phyloP scores from a whole-genome alignment of 2,888 invertebrate species.

The Biston betularia region DNA sequence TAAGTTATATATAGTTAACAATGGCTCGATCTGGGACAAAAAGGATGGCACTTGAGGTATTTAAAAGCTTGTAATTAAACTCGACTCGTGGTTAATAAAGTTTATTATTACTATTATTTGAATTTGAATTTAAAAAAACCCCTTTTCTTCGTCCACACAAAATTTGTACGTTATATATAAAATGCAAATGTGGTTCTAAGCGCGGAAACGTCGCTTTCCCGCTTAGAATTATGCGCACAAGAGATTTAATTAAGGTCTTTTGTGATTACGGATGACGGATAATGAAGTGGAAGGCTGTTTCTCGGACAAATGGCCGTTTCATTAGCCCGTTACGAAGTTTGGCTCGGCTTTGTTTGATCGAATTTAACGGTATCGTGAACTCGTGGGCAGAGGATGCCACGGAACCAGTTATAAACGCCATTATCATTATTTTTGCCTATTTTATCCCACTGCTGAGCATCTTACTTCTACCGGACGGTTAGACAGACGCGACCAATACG shows the following conservation, averaged over 20 bases:
- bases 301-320: conserved; percentile 9
- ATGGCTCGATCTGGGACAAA: conserved; percentile 5
- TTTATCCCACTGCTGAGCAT: too few species aligned
- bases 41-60: conserved; percentile 4
- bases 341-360: conserved; percentile 7
- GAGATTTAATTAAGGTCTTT: conserved; percentile 43
- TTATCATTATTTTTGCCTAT: background rate
- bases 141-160: conserved; percentile 16
- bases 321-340: conserved; percentile 15
- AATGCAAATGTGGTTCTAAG: conserved; percentile 40
- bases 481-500: too few species aligned
- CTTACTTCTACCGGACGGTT: too few species aligned
- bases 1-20: conserved; percentile 24
- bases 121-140: too few species aligned
- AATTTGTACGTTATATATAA: conserved; percentile 33
- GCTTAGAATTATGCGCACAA: conserved; percentile 35
- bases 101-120: too few species aligned
- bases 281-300: conserved; percentile 38
- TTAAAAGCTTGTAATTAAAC: conserved; percentile 5
- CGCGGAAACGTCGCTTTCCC: conserved; percentile 31
- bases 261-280: conserved; percentile 40
- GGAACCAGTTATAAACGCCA: background rate
- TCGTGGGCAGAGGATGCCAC: background rate
- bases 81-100: too few species aligned
- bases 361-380: conserved; percentile 2